A percentile compares a stretch with the other conserved stretches of the same genome.
phyloP scores from a whole-genome alignment of 1,140 invertebrate species.

The Drosophila parvula region DNA sequence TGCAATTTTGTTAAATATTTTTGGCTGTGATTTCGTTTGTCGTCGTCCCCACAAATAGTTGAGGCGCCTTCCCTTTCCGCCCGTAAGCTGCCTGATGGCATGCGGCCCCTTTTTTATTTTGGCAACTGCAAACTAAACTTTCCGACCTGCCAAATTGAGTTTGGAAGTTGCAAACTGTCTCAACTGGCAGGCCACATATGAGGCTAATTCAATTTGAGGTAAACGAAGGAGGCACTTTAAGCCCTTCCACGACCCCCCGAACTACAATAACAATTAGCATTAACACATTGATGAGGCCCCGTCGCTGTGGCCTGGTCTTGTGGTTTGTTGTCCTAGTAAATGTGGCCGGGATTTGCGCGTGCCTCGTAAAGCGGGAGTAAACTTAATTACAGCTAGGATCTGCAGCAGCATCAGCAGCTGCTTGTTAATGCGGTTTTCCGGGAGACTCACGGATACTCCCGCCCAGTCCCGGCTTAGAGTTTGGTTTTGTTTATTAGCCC shows the following conservation, averaged over 20 bases:
- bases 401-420: constrained; percentile 43
- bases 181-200: constrained; percentile 55
- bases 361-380: constrained; percentile 59
- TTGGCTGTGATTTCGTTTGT: constrained; percentile 61
- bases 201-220: constrained; percentile 70
- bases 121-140: constrained; percentile 54
- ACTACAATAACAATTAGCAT: constrained; percentile 78
- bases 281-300: constrained; percentile 56
- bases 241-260: constrained; percentile 21
- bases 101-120: constrained; percentile 21
- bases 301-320: constrained; percentile 13
- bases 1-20: constrained; percentile 74
- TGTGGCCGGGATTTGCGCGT: constrained; percentile 52
- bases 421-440: constrained; percentile 60
- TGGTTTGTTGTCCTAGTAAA: constrained; percentile 48
- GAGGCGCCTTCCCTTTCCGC: not conserved
- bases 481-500: constrained; percentile 57
- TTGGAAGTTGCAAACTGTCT: constrained; percentile 69
- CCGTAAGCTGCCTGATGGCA: constrained; percentile 13
- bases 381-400: constrained; percentile 68
- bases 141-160: constrained; percentile 71
- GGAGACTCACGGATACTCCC: constrained; percentile 3
- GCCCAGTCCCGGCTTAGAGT: constrained; percentile 10
- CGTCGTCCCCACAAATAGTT: constrained; percentile 52
- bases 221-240: constrained; percentile 59